Evolutionary conservation across 2,113 vertebrate species (phyloP).

Genomic region (Mystacornis crossleyi): DNA sequence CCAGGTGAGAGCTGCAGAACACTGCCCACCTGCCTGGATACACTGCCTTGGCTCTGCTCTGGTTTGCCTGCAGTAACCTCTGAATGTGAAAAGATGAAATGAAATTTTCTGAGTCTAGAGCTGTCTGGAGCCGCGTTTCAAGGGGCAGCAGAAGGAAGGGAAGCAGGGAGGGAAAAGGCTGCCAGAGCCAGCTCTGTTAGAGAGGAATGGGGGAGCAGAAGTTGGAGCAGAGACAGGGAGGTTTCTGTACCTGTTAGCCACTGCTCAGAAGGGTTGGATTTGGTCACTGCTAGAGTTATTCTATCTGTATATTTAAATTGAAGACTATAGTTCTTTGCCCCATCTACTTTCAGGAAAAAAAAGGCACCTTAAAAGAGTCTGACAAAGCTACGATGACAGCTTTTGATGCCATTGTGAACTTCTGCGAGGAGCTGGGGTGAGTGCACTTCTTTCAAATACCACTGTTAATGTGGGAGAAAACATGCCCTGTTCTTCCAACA

Average conservation of each 20-base stretch:
- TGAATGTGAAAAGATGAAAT: background rate
- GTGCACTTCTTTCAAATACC: background rate
- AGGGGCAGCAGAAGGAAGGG: background rate
- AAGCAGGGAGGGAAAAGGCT: background rate
- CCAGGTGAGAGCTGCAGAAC: constrained; percentile 74
- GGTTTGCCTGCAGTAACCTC: background rate
- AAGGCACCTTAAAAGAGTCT: constrained; percentile 81
- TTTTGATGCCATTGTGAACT: constrained; percentile 90
- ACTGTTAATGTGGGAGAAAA: background rate
- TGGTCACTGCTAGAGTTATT: background rate
- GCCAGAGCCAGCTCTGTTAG: background rate
- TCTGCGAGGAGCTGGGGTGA: constrained; percentile 85
- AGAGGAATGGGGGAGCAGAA: background rate
- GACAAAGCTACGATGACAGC: constrained; percentile 85
- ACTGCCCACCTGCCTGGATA: background rate
- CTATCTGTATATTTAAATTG: background rate
- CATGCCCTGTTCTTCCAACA: background rate
- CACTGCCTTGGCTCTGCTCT: background rate
- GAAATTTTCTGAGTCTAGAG: background rate
- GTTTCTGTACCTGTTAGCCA: background rate
- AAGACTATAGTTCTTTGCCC: background rate
- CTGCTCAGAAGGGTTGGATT: background rate
- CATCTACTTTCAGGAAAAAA: constrained; percentile 80
- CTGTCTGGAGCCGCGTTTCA: background rate
- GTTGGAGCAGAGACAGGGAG: background rate